Base-by-base conservation (phyloP, 2,113 vertebrate species). In the Nannospalax galili region DNA sequence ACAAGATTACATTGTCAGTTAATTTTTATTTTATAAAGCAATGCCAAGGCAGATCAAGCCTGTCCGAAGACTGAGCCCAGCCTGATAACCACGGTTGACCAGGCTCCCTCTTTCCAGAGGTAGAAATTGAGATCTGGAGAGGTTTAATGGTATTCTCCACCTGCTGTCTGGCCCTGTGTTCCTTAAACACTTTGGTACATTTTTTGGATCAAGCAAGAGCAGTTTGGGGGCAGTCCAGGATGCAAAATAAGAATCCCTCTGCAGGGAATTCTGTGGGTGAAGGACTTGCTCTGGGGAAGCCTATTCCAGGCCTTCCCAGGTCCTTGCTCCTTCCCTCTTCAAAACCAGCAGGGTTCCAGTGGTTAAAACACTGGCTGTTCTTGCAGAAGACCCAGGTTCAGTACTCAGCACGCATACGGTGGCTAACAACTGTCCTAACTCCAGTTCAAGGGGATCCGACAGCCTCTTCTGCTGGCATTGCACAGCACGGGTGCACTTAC, bases 181-280 rank as follows among this genome's bases (percentile, higher is more conserved):
- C 8, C 60, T 52, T 5, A 37, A 37, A 45, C 24, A 22, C 56
- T 45, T 2, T 5, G 22, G 14, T 15, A 48, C n/a, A n/a, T n/a
- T n/a, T 88, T 87, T 42, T n/a, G 52, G 40, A 60, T 35, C 26
- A 4, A 19, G 26, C 1, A 40, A 74, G n/a, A n/a, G n/a, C n/a
- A 80, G 35, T 32, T 30, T 32, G 88, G 56, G 15, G 56, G 8
- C 22, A 64, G 45, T 30, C n/a, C 75, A 1, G 17, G 6, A 19
- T 0, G 2, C 37, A 65, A 19, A 20, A 8, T 2, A 0, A 20
- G 3, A 32, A 15, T 17, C 11, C 35, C 17, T 19, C 24, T 64
- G 35, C 4, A 58, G 37, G 17, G 37, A 22, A 9, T 60, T 80
- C 35, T 7, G 5, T 8, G 20, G 77, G 26, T 35, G 56, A 58